Base-by-base conservation (phyloP, 2,888 invertebrate genomes). In the Heliconius ismenius region DNA sequence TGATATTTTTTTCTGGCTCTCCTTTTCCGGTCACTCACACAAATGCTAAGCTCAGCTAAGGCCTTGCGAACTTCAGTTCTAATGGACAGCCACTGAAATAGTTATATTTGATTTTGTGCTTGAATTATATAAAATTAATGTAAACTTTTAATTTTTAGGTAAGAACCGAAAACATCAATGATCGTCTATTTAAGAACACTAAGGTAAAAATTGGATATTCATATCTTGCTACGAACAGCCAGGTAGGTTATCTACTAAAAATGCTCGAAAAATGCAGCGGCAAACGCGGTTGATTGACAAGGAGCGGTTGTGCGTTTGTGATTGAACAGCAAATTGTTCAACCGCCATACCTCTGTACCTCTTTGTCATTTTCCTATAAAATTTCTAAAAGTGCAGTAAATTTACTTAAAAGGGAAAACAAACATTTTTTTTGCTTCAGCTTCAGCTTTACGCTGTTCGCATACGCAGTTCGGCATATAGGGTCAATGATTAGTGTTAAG, bases 221-320 rank as follows among this genome's bases (percentile, higher is more conserved):
- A n/a, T 49, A 21, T 70, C 9, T 2, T 26, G n/a, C 43, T 28
- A 26, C 49, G 4, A 3, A 65, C 6, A 49, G 10, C 9, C n/a
- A 32, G 13, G 9, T 60, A 54, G 6, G 15, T 15, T 58, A 58
- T 58, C 3, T 58, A 28, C 26, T 24, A 18, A 73, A 73, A 73
- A 62, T 63, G 11, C 32, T 21, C 2, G 62, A 62, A 62, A 73
- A 73, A 73, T 62, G 62, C 60, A 68, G 32, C 18, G 26, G 58
- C 75, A 28, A 60, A 75, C 18, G 58, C 43, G 28, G 32, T 54
- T 75, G 74, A 68, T 68, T 75, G 74, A 75, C 74, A 75, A 75
- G 60, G 11, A 21, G 74, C 60, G 74, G 26, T 68, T 24, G 39
- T 68, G 58, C 67, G 74, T 67, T 74, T 58, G 54, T 67, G 74